Evolutionary conservation across 23 tunicate species (phyloP), one percentile per base, ranked within the genome.

Genomic region (Ascidia mentula): DNA sequence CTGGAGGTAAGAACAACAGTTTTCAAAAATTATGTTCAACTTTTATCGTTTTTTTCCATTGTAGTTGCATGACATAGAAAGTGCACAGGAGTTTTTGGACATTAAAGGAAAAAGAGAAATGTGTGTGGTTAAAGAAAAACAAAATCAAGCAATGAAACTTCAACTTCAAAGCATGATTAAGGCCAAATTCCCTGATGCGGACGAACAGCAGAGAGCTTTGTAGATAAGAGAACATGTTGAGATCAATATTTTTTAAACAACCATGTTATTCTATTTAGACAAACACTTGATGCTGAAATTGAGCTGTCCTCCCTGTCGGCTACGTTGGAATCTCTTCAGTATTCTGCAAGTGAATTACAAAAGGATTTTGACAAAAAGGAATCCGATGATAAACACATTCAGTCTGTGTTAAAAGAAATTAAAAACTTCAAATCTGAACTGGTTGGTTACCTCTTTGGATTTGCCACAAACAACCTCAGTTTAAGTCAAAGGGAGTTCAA

Each of bases 271-370:
- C 12, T 53, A 20, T 53, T 53, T 9, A 53, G 65, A 20, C 28
- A 53, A 53, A 53, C 65, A 53, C 65, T 53, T 53, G 65, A 53
- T 53, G 7, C 65, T 53, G 65, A 53, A 53, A 53, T 53, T 53
- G 65, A 53, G 24, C 65, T 53, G 65, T 53, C 65, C 22, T 53
- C 65, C 1, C 65, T 53, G 22, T 20, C 65, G 22, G 65, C 65
- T 20, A 53, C 24, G 65, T 53, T 5, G 4, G 65, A 53, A 53
- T 53, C 65, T 6, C 65, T 53, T 9, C 7, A 53, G 24, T 28
- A 53, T 26, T 53, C 65, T 9, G 13, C 65, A 53, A 9, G 28
- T 20, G 65, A 53, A 53, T 28, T 53, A 3, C 65, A 53, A 9
- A 28, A 53, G 13, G 13, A 53, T 53, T 53, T 53, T 53, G 24